Evolutionary conservation across 2,113 vertebrate genomes (phyloP), one percentile per base, ranked within the genome.

Genomic region (Typhlomys cinereus): DNA sequence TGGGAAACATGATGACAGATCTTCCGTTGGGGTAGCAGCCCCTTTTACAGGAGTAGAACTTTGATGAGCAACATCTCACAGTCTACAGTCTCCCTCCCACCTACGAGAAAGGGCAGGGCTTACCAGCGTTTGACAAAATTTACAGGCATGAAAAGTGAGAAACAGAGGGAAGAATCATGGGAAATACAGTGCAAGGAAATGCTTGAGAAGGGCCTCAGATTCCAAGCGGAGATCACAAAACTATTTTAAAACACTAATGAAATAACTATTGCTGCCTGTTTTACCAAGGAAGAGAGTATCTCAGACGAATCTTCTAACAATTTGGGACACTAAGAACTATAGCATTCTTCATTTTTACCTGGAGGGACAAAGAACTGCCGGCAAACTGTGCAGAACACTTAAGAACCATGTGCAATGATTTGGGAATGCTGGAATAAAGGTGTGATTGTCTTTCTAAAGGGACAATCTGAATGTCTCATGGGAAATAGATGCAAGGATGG

Each of bases 81-180:
- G n/a, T n/a, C n/a, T n/a, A 18, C 4, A 36, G 29, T 73, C 71
- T 64, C 70, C 46, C 62, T 66, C 36, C 29, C 50, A 48, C 41
- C 64, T 66, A 27, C 50, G 34, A 89, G 39, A 29, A 57, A 84
- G 36, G 44, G 20, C 36, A 52, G 39, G 23, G 31, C 20, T 62
- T 73, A 50, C 36, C 23, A 88, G 31, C 23, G 80, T 46, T 83
- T 91, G 86, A 92, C 9, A 82, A 94, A 71, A 44, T 75, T 92
- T 79, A 59, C 5, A 91, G 85, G 25, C 46, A 76, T 78, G 46
- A 52, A 89, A 92, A 79, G 18, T 57, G 74, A 83, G 36, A 95
- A 76, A 54, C 7, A 85, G 17, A 95, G 64, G 21, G 46, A 13
- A 88, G 20, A 88, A 85, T 4, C 14, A 59, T n/a, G 62, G 88